A percentile compares a stretch with the other conserved stretches of the same genome.
These are phyloP conservation scores for Aromia moschata DNA, from an alignment of 2,888 invertebrate species.

Conservation along the genomic window DNA sequence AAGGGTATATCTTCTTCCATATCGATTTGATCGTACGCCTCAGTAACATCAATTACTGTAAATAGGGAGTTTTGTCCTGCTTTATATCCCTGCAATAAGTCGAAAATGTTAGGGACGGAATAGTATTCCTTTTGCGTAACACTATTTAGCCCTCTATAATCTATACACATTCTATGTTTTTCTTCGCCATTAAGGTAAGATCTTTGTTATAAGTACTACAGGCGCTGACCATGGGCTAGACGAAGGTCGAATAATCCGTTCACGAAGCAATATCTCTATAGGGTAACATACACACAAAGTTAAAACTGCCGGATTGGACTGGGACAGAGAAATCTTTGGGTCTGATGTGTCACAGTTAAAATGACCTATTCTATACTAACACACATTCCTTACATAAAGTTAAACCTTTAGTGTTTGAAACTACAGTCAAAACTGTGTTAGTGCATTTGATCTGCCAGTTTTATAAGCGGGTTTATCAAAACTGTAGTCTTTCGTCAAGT, in stretches of 20 bases:
- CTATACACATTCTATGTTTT: constrained; percentile 28
- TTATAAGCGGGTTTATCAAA: too few species aligned
- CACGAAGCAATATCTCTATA: constrained; percentile 18
- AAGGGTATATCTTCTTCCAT: constrained; percentile 23
- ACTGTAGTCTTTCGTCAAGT: too few species aligned
- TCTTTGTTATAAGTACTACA: constrained; percentile 28
- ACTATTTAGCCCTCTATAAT: constrained; percentile 29
- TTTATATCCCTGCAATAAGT: constrained; percentile 25
- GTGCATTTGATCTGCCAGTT: too few species aligned
- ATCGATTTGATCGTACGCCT: constrained; percentile 27
- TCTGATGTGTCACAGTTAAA: too few species aligned
- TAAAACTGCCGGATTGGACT: too few species aligned
- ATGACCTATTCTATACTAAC: too few species aligned
- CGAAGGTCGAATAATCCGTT: constrained; percentile 22
- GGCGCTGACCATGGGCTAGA: constrained; percentile 31
- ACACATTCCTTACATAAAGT: too few species aligned
- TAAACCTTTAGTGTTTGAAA: too few species aligned
- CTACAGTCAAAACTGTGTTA: too few species aligned
- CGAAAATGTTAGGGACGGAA: constrained; percentile 25
- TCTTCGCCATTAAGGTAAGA: neutral
- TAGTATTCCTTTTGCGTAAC: constrained; percentile 29
- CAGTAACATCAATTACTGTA: constrained; percentile 30
- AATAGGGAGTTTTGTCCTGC: constrained; percentile 26
- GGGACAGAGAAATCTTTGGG: too few species aligned
- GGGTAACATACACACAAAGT: too few species aligned